phyloP scores from a whole-genome alignment of 2,888 invertebrate species.

The Syritta pipiens region DNA sequence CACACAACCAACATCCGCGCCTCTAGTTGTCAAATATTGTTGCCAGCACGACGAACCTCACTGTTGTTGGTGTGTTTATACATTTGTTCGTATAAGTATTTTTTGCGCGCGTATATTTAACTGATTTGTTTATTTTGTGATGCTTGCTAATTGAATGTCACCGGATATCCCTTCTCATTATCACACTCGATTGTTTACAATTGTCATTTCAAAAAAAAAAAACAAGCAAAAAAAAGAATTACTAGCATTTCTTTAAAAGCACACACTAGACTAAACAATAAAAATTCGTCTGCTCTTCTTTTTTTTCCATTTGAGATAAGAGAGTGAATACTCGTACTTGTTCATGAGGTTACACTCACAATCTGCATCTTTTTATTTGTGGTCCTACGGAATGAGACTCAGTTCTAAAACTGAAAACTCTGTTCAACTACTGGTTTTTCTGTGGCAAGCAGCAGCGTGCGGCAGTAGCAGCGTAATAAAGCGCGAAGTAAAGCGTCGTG shows the following conservation, averaged over 20 bases:
- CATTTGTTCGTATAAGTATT: neutral
- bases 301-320: too few species aligned
- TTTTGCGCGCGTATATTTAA: conserved; percentile 23
- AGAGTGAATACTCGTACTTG: too few species aligned
- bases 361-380: conserved; percentile 1
- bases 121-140: conserved; percentile 58
- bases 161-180: conserved; percentile 63
- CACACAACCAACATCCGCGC: conserved; percentile 6
- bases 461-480: conserved; percentile 11
- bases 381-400: too few species aligned
- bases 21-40: conserved; percentile 37
- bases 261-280: neutral
- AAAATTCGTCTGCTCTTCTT: too few species aligned
- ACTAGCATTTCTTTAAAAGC: too few species aligned
- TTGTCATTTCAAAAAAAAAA: neutral
- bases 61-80: neutral
- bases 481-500: conserved; percentile 43
- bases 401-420: conserved; percentile 3
- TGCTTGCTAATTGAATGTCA: conserved; percentile 66
- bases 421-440: conserved; percentile 29
- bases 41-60: neutral
- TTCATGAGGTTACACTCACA: neutral
- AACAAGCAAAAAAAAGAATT: neutral
- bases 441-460: neutral
- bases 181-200: conserved; percentile 53